These are phyloP conservation scores for Campodea augens DNA, from an alignment of 1,140 invertebrate species.

Conservation along the genomic window DNA sequence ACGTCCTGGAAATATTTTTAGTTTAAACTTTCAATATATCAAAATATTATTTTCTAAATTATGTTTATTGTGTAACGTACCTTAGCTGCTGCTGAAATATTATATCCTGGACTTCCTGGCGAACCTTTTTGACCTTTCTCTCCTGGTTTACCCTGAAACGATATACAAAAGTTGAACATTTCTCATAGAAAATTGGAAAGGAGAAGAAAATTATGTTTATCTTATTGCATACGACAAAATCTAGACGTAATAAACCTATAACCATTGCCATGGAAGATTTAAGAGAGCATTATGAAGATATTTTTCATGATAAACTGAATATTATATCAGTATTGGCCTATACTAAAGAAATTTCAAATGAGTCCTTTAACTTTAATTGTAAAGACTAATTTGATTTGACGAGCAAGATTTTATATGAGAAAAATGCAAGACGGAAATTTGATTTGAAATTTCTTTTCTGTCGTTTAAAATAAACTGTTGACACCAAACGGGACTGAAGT, in stretches of 20 bases:
- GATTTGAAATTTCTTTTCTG: too few species aligned
- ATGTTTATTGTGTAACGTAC: constrained; percentile 28
- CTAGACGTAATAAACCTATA: neutral
- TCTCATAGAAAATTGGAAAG: constrained; percentile 5
- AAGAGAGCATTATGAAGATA: constrained; percentile 4
- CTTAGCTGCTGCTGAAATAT: constrained; percentile 77
- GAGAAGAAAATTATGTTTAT: neutral
- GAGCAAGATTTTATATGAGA: too few species aligned
- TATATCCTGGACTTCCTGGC: constrained; percentile 64
- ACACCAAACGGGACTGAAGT: too few species aligned
- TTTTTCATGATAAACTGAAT: too few species aligned
- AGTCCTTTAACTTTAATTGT: too few species aligned
- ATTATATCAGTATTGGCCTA: too few species aligned
- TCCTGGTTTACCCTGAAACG: constrained; percentile 55
- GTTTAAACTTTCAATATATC: neutral
- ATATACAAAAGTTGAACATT: constrained; percentile 2
- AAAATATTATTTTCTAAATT: neutral
- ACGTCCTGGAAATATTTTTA: constrained; percentile 33
- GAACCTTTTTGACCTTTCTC: constrained; percentile 76
- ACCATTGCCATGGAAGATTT: neutral
- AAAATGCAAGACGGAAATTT: too few species aligned
- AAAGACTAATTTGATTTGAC: too few species aligned
- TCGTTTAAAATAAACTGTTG: too few species aligned
- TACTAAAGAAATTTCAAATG: too few species aligned
- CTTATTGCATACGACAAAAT: neutral